Evolutionary conservation across 2,113 vertebrate genomes (phyloP).

Genomic region (Coturnix japonica): DNA sequence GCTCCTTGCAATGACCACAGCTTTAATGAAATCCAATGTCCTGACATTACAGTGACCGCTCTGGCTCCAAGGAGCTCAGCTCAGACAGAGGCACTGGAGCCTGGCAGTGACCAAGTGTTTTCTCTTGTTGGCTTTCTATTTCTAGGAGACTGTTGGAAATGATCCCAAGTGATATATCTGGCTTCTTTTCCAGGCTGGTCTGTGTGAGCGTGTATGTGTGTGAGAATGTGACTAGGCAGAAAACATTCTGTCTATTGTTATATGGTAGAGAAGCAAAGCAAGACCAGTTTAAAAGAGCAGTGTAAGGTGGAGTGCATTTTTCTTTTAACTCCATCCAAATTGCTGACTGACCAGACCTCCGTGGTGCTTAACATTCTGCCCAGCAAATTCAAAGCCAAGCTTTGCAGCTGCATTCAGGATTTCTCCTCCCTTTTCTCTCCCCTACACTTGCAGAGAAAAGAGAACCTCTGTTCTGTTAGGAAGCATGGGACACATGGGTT

Average conservation of each 20-base stretch:
- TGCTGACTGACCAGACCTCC: background rate
- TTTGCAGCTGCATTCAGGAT: background rate
- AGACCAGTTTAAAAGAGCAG: background rate
- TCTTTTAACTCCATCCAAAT: background rate
- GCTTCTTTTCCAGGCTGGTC: constrained; percentile 37
- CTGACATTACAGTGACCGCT: constrained; percentile 6
- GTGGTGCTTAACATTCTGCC: background rate
- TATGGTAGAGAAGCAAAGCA: constrained; percentile 13
- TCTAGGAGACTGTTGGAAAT: constrained; percentile 50
- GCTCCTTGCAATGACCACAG: background rate
- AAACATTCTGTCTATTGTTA: constrained; percentile 44
- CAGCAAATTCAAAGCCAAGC: background rate
- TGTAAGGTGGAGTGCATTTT: background rate
- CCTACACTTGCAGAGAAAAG: background rate
- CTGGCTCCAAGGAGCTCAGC: constrained; percentile 4
- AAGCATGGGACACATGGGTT: background rate
- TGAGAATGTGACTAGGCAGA: constrained; percentile 43
- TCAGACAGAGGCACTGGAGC: constrained; percentile 26
- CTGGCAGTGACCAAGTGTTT: constrained; percentile 50
- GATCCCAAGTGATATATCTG: constrained; percentile 51
- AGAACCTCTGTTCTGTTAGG: background rate
- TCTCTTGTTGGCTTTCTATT: constrained; percentile 57
- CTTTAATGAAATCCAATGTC: constrained; percentile 19
- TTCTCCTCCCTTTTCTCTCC: constrained; percentile 5
- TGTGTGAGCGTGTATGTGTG: background rate